A percentile compares a stretch with the other conserved stretches of the same genome.
phyloP scores from a whole-genome alignment of 2,797 vertebrate species.

The Pangasius sanitwongsei region DNA sequence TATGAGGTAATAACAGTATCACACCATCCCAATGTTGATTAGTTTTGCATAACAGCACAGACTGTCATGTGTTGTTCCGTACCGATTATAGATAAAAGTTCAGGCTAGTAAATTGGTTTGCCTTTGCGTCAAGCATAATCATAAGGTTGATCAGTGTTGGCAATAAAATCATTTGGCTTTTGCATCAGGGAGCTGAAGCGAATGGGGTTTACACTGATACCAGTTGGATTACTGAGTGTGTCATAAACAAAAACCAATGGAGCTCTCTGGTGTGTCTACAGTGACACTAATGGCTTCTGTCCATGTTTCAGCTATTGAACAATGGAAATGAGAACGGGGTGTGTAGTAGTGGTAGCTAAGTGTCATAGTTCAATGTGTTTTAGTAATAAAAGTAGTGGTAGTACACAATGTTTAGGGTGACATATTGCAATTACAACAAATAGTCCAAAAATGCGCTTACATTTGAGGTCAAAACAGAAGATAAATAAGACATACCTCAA shows the following conservation, averaged over 20 bases:
- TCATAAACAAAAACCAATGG: conserved; percentile 14
- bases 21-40: background rate
- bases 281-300: background rate
- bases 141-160: background rate
- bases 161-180: background rate
- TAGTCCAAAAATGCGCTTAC: background rate
- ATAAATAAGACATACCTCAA: background rate
- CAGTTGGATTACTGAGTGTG: background rate
- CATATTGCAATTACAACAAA: background rate
- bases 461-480: background rate
- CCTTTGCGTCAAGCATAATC: background rate
- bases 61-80: background rate
- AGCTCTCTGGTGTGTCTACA: background rate
- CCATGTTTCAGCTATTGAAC: background rate
- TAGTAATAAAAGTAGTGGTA: background rate
- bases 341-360: background rate
- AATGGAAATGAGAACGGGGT: background rate
- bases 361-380: background rate
- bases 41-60: background rate
- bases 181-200: background rate
- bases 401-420: background rate
- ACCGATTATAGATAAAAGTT: background rate
- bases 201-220: background rate
- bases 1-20: background rate
- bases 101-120: background rate